Conservation (phyloP, 2,113 vertebrate genomes). For the Hippoglossus stenolepis region DNA sequence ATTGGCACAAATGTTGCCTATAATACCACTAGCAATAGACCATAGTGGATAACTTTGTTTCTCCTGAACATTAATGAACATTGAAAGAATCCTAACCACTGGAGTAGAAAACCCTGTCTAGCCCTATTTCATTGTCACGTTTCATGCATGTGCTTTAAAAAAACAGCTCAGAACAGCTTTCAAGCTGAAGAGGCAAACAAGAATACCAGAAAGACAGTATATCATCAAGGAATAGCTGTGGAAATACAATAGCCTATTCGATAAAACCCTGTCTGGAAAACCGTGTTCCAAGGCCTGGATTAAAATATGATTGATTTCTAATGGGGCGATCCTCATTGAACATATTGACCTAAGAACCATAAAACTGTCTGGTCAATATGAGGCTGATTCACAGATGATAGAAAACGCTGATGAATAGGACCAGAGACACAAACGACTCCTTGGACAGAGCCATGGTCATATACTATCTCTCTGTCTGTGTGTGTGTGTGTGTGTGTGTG, state of each 20-base stretch:
- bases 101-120: no score
- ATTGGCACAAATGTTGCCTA: no score
- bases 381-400: slow-evolving; percentile 43
- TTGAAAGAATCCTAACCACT: no score
- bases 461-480: background rate
- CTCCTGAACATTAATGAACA: no score
- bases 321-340: slow-evolving; percentile 36
- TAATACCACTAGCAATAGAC: no score
- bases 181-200: background rate
- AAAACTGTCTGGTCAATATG: slow-evolving; percentile 49
- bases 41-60: no score
- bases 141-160: background rate
- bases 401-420: slow-evolving; percentile 51
- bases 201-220: background rate
- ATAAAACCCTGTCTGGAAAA: slow-evolving; percentile 15
- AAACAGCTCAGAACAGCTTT: background rate
- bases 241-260: background rate
- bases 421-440: slow-evolving; percentile 22
- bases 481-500: background rate
- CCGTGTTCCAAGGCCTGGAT: slow-evolving; percentile 13
- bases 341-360: slow-evolving; percentile 47
- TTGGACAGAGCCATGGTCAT: slow-evolving; percentile 19
- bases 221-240: background rate
- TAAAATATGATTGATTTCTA: slow-evolving; percentile 52
- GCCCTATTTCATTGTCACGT: background rate